These are phyloP conservation scores for Neodon shergylaensis DNA, from an alignment of 2,113 vertebrate species.

Conservation along the genomic window DNA sequence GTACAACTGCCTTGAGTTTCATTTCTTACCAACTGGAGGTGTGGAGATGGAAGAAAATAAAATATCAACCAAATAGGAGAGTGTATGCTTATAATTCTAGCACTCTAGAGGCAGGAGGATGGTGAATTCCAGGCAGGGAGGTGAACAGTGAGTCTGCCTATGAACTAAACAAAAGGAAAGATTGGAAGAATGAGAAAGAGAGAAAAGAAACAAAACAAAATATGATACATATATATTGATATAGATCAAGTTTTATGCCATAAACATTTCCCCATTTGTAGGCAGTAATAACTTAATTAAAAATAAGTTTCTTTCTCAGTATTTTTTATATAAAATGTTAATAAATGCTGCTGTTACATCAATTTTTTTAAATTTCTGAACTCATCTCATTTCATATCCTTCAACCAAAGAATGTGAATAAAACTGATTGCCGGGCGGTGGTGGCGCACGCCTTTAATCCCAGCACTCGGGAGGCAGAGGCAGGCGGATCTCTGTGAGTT, in stretches of 20 bases:
- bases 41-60: background rate
- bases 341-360: background rate
- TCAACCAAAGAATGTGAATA: conserved; percentile 35
- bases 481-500: too few relatives aligned
- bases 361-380: conserved; percentile 43
- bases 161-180: background rate
- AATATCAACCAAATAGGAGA: too few relatives aligned
- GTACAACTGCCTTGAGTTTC: background rate
- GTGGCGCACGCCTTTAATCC: too few relatives aligned
- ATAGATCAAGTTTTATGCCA: background rate
- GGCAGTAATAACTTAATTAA: background rate
- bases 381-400: conserved; percentile 40
- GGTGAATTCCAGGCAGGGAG: background rate
- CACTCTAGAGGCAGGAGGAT: background rate
- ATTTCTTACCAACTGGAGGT: background rate
- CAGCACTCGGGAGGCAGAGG: too few relatives aligned
- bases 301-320: background rate
- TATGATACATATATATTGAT: background rate
- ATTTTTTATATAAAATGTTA: conserved; percentile 40
- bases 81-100: background rate
- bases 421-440: too few relatives aligned
- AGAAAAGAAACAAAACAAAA: too few relatives aligned
- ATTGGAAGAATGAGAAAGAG: background rate
- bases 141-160: background rate
- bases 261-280: background rate